A percentile compares a stretch with the other conserved stretches of the same genome.
Conservation (phyloP, 2,797 vertebrate species). For the Eurystomus glaucurus region DNA sequence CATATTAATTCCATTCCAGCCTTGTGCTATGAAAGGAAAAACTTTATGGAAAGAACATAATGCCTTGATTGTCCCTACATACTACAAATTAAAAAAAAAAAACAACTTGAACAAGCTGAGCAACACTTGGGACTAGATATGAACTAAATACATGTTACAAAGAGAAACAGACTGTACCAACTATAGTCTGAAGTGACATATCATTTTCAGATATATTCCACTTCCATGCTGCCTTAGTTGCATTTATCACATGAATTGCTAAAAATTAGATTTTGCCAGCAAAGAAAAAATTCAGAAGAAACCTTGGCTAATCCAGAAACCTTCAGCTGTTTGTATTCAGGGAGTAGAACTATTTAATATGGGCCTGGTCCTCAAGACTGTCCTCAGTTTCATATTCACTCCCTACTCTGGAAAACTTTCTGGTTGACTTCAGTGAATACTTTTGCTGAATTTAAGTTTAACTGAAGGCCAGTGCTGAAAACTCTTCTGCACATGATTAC, state of each 20-base stretch:
- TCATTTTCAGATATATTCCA: not conserved
- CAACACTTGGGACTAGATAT: conserved; percentile 15
- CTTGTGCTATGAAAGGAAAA: conserved; percentile 27
- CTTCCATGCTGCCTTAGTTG: not conserved
- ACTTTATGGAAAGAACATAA: conserved; percentile 45
- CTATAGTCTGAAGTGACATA: not conserved
- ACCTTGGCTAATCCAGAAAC: conserved; percentile 44
- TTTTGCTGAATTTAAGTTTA: not conserved
- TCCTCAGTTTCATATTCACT: conserved; percentile 5
- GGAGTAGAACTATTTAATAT: not conserved
- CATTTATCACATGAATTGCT: conserved; percentile 4
- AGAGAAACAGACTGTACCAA: not conserved
- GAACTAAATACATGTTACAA: not conserved
- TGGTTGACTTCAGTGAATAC: not conserved
- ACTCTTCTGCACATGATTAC: not conserved
- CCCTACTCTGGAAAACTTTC: not conserved
- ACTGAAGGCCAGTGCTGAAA: not conserved
- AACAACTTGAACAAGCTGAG: not conserved
- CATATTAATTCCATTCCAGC: conserved; percentile 23
- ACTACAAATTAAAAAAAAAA: not conserved
- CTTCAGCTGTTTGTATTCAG: conserved; percentile 38
- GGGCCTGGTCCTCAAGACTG: not conserved
- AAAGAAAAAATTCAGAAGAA: not conserved
- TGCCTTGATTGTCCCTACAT: not conserved
- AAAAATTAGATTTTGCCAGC: conserved; percentile 21